A percentile compares a stretch with the other conserved stretches of the same genome.
Evolutionary conservation across 2,888 invertebrate species (phyloP).

Genomic region (Neoaliturus tenellus): DNA sequence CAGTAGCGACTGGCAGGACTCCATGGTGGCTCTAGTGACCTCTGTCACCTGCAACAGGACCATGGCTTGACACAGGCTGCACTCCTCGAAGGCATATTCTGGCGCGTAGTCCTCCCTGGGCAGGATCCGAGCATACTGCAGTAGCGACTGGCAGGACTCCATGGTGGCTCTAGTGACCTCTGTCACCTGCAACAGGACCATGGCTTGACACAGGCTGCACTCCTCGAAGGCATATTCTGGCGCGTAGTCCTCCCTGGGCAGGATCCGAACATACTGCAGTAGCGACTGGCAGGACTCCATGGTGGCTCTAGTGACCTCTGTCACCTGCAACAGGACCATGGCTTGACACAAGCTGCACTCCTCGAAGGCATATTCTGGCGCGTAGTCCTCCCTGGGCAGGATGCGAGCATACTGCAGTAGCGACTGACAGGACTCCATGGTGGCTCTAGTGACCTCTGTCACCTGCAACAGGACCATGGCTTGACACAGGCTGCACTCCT

Average conservation of each 20-base stretch:
- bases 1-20: constrained; percentile 28
- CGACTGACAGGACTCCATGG: constrained; percentile 40
- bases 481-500: constrained; percentile 44
- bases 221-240: constrained; percentile 55
- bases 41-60: constrained; percentile 17
- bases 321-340: not conserved
- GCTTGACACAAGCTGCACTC: constrained; percentile 44
- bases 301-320: constrained; percentile 32
- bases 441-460: constrained; percentile 24
- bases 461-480: not conserved
- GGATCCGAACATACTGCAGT: constrained; percentile 28
- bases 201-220: constrained; percentile 31
- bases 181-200: constrained; percentile 5
- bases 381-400: constrained; percentile 23
- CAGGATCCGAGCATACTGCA: constrained; percentile 38
- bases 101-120: constrained; percentile 51
- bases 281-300: constrained; percentile 42
- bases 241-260: constrained; percentile 38
- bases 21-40: constrained; percentile 43
- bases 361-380: constrained; percentile 53
- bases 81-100: constrained; percentile 55
- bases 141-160: constrained; percentile 33
- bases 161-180: constrained; percentile 40
- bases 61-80: constrained; percentile 7
- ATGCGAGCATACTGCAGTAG: constrained; percentile 37